Percentiles rank a stretch among this genome's conserved stretches.
phyloP scores from a whole-genome alignment of 1,140 invertebrate species.

The Ips typographus region DNA sequence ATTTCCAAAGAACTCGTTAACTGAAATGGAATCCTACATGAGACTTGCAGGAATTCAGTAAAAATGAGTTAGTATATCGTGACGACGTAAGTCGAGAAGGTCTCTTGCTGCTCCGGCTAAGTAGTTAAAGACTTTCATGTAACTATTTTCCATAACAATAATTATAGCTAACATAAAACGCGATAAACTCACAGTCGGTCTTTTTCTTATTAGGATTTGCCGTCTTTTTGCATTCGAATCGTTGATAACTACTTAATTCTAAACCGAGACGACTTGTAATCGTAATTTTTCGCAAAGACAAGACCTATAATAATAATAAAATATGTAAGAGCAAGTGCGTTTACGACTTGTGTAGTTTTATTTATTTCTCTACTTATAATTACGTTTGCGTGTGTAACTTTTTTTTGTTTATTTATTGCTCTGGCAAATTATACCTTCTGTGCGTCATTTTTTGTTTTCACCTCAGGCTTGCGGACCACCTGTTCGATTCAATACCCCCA shows the following conservation, averaged over 20 bases:
- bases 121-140: conserved; percentile 13
- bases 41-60: not conserved
- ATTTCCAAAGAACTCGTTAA: not conserved
- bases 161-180: conserved; percentile 14
- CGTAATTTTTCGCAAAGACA: conserved; percentile 19
- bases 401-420: conserved; percentile 6
- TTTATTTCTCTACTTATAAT: conserved; percentile 9
- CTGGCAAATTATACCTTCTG: conserved; percentile 1
- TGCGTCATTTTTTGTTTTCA: not conserved
- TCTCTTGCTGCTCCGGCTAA: conserved; percentile 15
- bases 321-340: conserved; percentile 12
- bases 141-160: conserved; percentile 24
- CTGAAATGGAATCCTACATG: not conserved
- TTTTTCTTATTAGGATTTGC: conserved; percentile 21
- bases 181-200: conserved; percentile 16
- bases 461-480: not conserved
- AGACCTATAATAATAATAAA: conserved; percentile 17
- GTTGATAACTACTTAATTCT: conserved; percentile 22
- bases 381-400: conserved; percentile 7
- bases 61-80: not conserved
- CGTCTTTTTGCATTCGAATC: conserved; percentile 6
- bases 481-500: not conserved
- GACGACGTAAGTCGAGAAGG: conserved; percentile 20
- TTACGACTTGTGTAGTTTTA: conserved; percentile 6
- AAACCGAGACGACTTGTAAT: conserved; percentile 10